Evolutionary conservation across 1,140 invertebrate species (phyloP).

Genomic region (Polypedilum vanderplanki): DNA sequence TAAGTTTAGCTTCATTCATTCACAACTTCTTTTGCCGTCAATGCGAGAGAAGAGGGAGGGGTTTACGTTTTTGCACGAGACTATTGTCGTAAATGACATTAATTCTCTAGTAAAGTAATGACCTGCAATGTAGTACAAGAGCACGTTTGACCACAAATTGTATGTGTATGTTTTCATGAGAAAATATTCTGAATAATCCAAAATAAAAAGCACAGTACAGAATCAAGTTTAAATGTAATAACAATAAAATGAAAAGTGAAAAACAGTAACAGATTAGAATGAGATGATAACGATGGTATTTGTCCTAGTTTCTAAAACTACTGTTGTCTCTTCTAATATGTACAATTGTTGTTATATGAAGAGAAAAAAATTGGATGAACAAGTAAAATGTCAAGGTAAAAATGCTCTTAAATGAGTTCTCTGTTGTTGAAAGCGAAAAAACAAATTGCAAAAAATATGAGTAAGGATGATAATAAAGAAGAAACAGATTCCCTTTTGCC

Average conservation of each 20-base stretch:
- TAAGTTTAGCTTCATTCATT: no score
- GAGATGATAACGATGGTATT: neutral
- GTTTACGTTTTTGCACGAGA: no score
- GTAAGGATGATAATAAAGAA: neutral
- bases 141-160: neutral
- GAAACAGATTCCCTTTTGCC: neutral
- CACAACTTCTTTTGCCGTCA: no score
- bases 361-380: neutral
- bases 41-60: no score
- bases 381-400: conserved; percentile 5
- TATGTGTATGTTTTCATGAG: neutral
- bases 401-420: neutral
- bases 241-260: neutral
- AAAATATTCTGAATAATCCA: neutral
- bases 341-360: neutral
- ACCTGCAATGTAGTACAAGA: neutral
- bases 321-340: neutral
- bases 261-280: neutral
- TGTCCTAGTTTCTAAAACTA: conserved; percentile 10
- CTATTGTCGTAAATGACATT: no score
- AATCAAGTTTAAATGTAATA: no score
- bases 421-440: neutral
- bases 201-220: neutral
- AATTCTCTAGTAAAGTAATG: no score
- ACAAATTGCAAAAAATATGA: conserved; percentile 1